These are phyloP conservation scores for Psilopogon haemacephalus DNA, from an alignment of 2,113 vertebrate genomes.

Conservation along the genomic window DNA sequence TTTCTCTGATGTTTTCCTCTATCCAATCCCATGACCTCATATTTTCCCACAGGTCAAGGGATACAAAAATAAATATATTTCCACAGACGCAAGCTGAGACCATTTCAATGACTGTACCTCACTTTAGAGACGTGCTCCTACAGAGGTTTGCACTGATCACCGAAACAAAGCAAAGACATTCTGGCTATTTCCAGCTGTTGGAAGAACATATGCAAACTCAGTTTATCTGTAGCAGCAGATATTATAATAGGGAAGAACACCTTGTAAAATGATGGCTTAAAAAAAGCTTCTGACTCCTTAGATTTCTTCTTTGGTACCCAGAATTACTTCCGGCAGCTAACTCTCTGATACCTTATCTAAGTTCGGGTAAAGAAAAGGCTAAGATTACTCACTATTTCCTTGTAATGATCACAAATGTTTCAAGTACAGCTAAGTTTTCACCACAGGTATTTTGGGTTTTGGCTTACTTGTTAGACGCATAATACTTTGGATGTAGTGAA, in stretches of 20 bases:
- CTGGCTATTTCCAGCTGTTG: background rate
- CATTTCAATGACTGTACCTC: slow-evolving; percentile 38
- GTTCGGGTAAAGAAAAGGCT: background rate
- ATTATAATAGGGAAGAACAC: background rate
- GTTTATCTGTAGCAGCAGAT: background rate
- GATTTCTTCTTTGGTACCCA: background rate
- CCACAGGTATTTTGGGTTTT: background rate
- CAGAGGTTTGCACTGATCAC: slow-evolving; percentile 18
- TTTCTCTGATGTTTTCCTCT: background rate
- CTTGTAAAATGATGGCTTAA: background rate
- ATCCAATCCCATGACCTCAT: slow-evolving; percentile 62
- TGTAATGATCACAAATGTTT: background rate
- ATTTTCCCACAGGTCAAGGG: slow-evolving; percentile 67
- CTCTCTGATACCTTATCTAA: background rate
- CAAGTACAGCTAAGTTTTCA: background rate
- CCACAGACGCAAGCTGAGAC: slow-evolving; percentile 51
- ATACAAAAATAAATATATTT: slow-evolving; percentile 70
- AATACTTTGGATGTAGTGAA: background rate
- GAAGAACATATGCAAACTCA: background rate
- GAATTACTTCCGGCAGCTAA: background rate
- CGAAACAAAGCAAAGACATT: slow-evolving; percentile 27
- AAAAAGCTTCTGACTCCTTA: background rate
- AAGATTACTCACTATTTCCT: background rate
- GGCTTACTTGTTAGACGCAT: background rate
- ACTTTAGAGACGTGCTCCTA: slow-evolving; percentile 44